Base-by-base conservation (phyloP, 2,113 vertebrate species). In the Amblyopsis rosae region DNA sequence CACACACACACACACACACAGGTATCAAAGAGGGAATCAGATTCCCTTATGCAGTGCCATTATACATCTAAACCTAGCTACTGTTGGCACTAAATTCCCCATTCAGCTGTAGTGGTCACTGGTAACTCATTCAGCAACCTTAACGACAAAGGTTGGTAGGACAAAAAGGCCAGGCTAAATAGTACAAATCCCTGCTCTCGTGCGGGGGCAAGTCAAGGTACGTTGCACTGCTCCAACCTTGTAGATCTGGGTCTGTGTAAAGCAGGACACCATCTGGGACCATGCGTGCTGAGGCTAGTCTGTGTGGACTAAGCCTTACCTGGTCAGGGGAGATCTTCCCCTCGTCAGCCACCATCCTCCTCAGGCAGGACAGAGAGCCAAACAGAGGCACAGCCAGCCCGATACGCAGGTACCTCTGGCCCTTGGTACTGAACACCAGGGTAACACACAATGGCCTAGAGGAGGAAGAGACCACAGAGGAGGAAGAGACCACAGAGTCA, bases 311-410 rank as follows among this genome's bases (percentile, higher is more conserved):
- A 13, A 9, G 12, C 47, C 49, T 77, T 81, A 98, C 97, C 95
- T 98, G 95, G 72, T 97, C 93, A 0, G 92, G 92, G 11, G 94
- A 91, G 45, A 96, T 45, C 8, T 88, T 91, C 17, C 96, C 95
- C 86, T 97, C 95, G 6, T 94, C 92, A 0, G 96, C 95, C 68
- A 95, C 95, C 94, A 95, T 94, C 86, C 86, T 92, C 73, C 96
- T 94, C 80, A 99, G 87, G 19, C 87, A 86, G 0, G 93, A 93
- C 82, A 97, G 89, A 0, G 94, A 94, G 57, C 95, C 94, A 0
- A 92, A 90, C 49, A 99, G 92, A 0, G 96, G 96, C 81, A 97
- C 94, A 0, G 96, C 93, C 86, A 98, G 78, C 0, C 96, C 96
- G 11, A 96, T 86, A 45, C 96, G 92, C 80, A 97, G 87, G 70